Base-by-base conservation (phyloP, 1,140 invertebrate genomes). In the Sipha flava region DNA sequence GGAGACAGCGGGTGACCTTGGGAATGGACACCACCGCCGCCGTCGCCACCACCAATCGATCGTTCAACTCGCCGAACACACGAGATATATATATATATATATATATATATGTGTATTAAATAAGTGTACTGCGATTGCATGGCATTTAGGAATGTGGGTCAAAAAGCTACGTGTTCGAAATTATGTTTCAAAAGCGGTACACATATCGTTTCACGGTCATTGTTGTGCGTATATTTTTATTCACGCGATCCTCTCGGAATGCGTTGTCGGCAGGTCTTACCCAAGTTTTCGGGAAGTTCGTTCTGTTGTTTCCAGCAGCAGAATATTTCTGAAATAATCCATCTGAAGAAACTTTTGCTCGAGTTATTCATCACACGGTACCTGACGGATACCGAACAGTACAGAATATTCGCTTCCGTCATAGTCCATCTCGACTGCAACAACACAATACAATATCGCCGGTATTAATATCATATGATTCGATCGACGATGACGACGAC, bases 251-350 rank as follows among this genome's bases (percentile, higher is more conserved):
- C 29, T 14, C 23, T 26, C 7, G 16, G 31, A 26, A 37, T 29
- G 12, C 59, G 34, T 77, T 37, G 14, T 12, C 52, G 73, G 59
- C 73, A 77, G 52, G 52, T 26, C 73, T 77, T 77, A 77, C 73
- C 73, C 73, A 77, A 77, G 73, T 77, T 77, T 77, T 77, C 73
- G 73, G 73, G 37, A 77, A 77, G 73, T 77, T 77, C 73, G 73
- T 59, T 77, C 73, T 77, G 73, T 80, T 34, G 79, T 80, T 80
- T 80, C 79, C 79, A 80, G 79, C 79, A 80, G 64, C 79, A 80
- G 64, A 80, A 80, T 66, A 80, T 70, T 68, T 68, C 47, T 80
- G 79, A 80, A 54, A 80, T 70, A n/a, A 80, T 80, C 79, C 79
- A 80, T 80, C 62, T 80, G 79, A 80, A 80, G 79, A 80, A 80